phyloP scores from a whole-genome alignment of 2,113 vertebrate species.

The Thamnophis sirtalis region DNA sequence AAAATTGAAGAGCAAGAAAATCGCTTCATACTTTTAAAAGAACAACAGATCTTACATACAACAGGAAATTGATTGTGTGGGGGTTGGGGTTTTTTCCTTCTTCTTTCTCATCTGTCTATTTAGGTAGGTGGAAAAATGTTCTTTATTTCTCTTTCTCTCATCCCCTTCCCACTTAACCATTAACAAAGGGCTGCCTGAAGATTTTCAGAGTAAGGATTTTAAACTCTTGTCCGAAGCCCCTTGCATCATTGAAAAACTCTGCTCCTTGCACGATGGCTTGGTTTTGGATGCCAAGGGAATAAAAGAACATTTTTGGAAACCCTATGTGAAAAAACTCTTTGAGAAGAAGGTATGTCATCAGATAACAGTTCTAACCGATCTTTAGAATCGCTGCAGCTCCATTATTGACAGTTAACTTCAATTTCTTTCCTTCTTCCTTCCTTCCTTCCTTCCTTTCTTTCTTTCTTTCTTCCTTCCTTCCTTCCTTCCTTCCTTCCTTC shows the following conservation, averaged over 20 bases:
- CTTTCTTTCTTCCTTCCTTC: too few relatives aligned
- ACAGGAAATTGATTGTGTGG: not conserved
- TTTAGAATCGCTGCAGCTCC: not conserved
- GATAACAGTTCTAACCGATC: not conserved
- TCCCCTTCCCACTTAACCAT: not conserved
- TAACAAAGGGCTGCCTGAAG: conserved; percentile 80
- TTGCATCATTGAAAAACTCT: conserved; percentile 89
- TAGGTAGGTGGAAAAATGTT: not conserved
- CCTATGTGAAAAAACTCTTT: conserved; percentile 88
- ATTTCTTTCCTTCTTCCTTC: too few relatives aligned
- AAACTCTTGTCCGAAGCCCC: conserved; percentile 73
- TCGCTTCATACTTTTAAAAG: not conserved
- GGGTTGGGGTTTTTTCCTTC: not conserved
- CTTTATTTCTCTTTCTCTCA: not conserved
- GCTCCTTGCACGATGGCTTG: conserved; percentile 85
- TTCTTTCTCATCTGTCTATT: not conserved
- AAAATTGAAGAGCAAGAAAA: not conserved
- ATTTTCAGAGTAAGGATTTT: conserved; percentile 83
- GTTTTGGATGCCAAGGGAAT: conserved; percentile 94
- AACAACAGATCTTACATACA: not conserved
- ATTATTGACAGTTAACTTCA: not conserved
- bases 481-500: conserved; percentile 35
- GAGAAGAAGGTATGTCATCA: conserved; percentile 82
- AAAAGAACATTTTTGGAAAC: conserved; percentile 97
- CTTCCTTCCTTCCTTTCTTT: too few relatives aligned